Conservation (phyloP, 2,797 vertebrate species). For the Hephaestus fuliginosus region DNA sequence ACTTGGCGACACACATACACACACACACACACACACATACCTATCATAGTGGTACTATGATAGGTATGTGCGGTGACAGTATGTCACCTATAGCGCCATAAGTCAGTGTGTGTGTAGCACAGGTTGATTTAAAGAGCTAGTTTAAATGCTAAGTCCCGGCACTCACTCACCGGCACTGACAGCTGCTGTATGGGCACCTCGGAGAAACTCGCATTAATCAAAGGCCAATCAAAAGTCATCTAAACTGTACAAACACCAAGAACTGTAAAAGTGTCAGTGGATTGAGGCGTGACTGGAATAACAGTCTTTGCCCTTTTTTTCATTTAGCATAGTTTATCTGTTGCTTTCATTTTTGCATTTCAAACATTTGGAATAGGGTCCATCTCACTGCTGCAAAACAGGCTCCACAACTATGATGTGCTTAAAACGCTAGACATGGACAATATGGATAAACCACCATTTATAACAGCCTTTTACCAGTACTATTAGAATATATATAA, state of each 20-base stretch:
- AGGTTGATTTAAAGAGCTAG: constrained; percentile 73
- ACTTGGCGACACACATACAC: constrained; percentile 36
- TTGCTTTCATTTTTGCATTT: background rate
- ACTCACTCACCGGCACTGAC: constrained; percentile 65
- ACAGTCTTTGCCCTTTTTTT: background rate
- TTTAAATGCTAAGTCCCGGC: constrained; percentile 79
- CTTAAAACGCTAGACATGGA: background rate
- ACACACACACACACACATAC: constrained; percentile 11
- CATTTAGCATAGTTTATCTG: background rate
- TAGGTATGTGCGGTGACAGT: constrained; percentile 49
- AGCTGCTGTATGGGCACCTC: constrained; percentile 46
- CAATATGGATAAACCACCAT: no score
- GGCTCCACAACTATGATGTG: background rate
- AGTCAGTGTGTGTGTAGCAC: constrained; percentile 62
- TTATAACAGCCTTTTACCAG: no score
- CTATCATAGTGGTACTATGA: constrained; percentile 25
- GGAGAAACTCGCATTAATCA: constrained; percentile 52
- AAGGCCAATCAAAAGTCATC: constrained; percentile 60
- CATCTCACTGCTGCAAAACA: background rate
- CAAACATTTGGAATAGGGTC: background rate
- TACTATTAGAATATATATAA: no score
- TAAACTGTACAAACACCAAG: constrained; percentile 35
- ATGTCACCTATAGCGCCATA: constrained; percentile 63
- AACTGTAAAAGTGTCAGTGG: constrained; percentile 28
- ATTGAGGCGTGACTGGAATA: background rate